Evolutionary conservation across 2,113 vertebrate species (phyloP), one percentile per base, ranked within the genome.

Genomic region (Perccottus glenii): DNA sequence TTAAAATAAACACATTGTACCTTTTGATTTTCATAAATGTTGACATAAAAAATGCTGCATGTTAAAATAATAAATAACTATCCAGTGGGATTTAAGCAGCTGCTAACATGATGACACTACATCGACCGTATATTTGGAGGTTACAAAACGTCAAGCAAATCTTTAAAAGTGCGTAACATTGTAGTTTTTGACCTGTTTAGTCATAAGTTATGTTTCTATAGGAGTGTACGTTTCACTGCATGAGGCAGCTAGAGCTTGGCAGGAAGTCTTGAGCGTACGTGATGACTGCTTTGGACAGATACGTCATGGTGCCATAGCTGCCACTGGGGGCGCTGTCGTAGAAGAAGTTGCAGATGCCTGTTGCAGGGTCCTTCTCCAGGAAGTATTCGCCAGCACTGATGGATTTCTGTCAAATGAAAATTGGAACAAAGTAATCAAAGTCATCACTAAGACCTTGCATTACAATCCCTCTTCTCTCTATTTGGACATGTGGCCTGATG

Each of bases 251-350:
- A 33, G 95, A 93, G 76, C 78, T 95, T 2, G 98, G 97, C 78
- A 98, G 92, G 81, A 96, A 93, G 73, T 99, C 98, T 0, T 98
- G 96, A 46, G 98, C 85, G 16, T 97, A 95, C 33, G 93, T 92
- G 60, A 96, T 87, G 0, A 91, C 92, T 0, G 98, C 97, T 89
- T 96, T 99, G 5, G 96, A 97, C 48, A 99, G 90, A 84, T 99
- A 99, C 0, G 97, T 99, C 97, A 99, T 98, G 42, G 97, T 98
- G 53, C 98, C 98, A 1, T 93, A 99, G 84, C 95, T 94, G 57
- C 98, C 98, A 0, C 96, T 98, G 2, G 98, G n/a, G 77, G 98
- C 98, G 1, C 98, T 99, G 83, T 99, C 97, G 0, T 96, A 99
- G 86, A 99, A 98, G 16, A 94, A 94, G 91, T 94, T 95, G 88